Conservation (phyloP, 2,888 invertebrate genomes). For the Shargacucullia verbasci region DNA sequence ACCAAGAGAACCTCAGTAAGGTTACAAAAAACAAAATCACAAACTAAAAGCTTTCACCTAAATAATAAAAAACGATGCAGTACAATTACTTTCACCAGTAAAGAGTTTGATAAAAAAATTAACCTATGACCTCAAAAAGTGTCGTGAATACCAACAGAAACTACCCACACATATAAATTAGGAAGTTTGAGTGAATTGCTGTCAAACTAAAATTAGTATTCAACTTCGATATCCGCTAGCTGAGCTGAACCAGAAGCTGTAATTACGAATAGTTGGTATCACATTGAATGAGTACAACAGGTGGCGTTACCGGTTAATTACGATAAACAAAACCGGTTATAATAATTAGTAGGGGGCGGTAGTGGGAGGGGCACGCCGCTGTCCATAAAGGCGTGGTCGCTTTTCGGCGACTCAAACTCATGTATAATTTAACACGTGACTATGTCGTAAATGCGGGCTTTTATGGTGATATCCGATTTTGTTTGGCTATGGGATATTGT, state of each 20-base stretch:
- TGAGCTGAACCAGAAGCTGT: conserved; percentile 55
- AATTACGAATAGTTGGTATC: conserved; percentile 64
- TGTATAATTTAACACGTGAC: conserved; percentile 71
- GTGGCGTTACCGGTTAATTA: conserved; percentile 84
- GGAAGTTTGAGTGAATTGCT: conserved; percentile 11
- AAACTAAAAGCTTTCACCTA: too few relatives aligned
- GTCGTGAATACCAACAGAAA: too few relatives aligned
- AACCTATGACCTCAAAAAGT: too few relatives aligned
- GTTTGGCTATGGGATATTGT: conserved; percentile 43
- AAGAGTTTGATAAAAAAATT: too few relatives aligned
- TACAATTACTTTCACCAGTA: too few relatives aligned
- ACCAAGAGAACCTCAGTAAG: too few relatives aligned
- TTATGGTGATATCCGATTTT: conserved; percentile 56
- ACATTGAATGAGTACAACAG: conserved; percentile 73
- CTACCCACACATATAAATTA: too few relatives aligned
- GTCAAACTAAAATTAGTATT: conserved; percentile 46
- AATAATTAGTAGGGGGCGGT: conserved; percentile 86
- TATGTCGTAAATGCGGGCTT: conserved; percentile 62
- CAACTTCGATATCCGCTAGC: conserved; percentile 53
- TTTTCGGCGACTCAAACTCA: conserved; percentile 72
- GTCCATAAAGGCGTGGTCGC: conserved; percentile 71
- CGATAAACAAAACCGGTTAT: conserved; percentile 84
- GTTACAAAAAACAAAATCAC: too few relatives aligned
- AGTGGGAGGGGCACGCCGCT: conserved; percentile 75
- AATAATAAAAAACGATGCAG: too few relatives aligned